A percentile compares a stretch with the other conserved stretches of the same genome.
phyloP scores from a whole-genome alignment of 2,797 vertebrate species.

The Enteromius paludinosus region DNA sequence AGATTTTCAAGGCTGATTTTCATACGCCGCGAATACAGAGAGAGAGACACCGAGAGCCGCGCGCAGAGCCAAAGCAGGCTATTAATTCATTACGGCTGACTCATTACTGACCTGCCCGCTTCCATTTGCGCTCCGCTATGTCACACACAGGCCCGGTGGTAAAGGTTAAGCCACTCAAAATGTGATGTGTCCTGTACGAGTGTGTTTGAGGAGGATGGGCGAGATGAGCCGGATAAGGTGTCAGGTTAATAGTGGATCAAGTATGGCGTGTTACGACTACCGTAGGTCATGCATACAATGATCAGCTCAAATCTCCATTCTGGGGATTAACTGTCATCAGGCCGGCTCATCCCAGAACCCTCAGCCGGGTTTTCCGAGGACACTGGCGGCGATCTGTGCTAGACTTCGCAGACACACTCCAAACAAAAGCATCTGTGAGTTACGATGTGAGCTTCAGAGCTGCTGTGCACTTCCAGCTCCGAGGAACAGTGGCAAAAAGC shows the following conservation, averaged over 20 bases:
- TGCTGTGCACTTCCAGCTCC: neutral
- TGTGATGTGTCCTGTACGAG: conserved; percentile 30
- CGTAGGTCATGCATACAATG: conserved; percentile 61
- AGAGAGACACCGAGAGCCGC: neutral
- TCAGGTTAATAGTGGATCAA: conserved; percentile 56
- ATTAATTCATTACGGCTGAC: conserved; percentile 44
- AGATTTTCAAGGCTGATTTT: conserved; percentile 50
- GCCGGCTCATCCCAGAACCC: conserved; percentile 59
- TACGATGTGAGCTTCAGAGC: neutral
- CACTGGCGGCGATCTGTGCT: conserved; percentile 36
- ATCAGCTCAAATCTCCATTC: conserved; percentile 68
- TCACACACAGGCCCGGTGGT: conserved; percentile 22
- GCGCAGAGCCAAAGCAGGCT: conserved; percentile 31
- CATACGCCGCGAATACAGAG: conserved; percentile 9
- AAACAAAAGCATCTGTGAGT: conserved; percentile 18
- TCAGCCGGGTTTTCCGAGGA: conserved; percentile 47
- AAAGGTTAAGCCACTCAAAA: conserved; percentile 50
- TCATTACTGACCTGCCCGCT: conserved; percentile 43
- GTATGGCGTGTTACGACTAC: conserved; percentile 56
- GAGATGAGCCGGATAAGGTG: conserved; percentile 65
- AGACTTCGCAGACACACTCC: neutral
- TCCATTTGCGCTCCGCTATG: conserved; percentile 29
- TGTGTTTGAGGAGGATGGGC: conserved; percentile 52
- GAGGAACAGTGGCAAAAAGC: neutral
- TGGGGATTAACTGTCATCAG: conserved; percentile 71